Percentiles rank a stretch among this genome's conserved stretches.
These are phyloP conservation scores for Cremastinae sp. DNA, from an alignment of 2,888 invertebrate species.

Conservation along the genomic window DNA sequence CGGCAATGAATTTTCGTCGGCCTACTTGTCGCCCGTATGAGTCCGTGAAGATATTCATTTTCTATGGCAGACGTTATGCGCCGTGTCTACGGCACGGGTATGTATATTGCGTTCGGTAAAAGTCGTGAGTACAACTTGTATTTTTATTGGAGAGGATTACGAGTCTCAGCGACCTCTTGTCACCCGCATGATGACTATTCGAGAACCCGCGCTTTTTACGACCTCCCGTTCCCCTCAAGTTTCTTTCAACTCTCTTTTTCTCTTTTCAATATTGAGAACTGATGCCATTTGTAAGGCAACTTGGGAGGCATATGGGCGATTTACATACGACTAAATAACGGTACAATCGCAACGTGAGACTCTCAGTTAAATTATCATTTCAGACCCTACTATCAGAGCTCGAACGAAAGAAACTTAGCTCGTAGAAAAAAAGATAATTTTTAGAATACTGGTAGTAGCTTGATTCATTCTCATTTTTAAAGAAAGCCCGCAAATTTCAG, in stretches of 20 bases:
- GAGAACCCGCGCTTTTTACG: slow-evolving; percentile 67
- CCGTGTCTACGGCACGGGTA: slow-evolving; percentile 16
- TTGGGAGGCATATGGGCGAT: slow-evolving; percentile 78
- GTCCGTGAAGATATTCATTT: slow-evolving; percentile 73
- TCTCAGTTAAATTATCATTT: slow-evolving; percentile 32
- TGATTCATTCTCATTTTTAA: slow-evolving; percentile 25
- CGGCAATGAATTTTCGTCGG: slow-evolving; percentile 75
- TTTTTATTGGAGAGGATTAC: slow-evolving; percentile 38
- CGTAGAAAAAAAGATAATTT: too few species aligned
- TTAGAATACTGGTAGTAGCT: neutral
- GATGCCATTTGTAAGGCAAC: slow-evolving; percentile 72
- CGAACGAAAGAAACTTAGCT: neutral
- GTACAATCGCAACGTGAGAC: slow-evolving; percentile 55
- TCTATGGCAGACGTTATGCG: slow-evolving; percentile 28
- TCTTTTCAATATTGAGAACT: slow-evolving; percentile 44
- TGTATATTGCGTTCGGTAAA: slow-evolving; percentile 59
- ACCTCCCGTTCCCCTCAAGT: slow-evolving; percentile 15
- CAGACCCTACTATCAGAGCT: slow-evolving; percentile 57
- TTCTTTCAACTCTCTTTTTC: slow-evolving; percentile 6
- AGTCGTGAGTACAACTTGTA: slow-evolving; percentile 60
- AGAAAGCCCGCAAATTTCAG: too few species aligned
- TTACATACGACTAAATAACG: slow-evolving; percentile 75
- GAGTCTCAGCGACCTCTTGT: slow-evolving; percentile 58
- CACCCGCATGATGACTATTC: slow-evolving; percentile 73
- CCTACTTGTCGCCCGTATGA: slow-evolving; percentile 79